These are phyloP conservation scores for Sarcophaga subvicina DNA, from an alignment of 2,888 invertebrate species.

Conservation along the genomic window DNA sequence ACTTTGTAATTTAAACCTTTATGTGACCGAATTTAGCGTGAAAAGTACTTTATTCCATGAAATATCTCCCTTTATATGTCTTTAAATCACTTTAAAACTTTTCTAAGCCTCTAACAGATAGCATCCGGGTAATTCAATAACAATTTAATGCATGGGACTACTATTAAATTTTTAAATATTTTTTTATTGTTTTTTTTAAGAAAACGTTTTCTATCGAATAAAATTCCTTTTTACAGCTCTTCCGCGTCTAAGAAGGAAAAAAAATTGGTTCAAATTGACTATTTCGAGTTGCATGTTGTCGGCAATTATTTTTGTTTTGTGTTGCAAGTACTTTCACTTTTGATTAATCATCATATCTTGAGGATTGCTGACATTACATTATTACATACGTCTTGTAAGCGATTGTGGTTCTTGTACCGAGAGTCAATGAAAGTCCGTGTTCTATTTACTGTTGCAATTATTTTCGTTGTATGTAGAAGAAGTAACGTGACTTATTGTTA, in stretches of 20 bases:
- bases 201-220: neutral
- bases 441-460: neutral
- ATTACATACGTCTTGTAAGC: neutral
- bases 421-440: neutral
- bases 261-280: slow-evolving; percentile 18
- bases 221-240: slow-evolving; percentile 7
- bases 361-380: slow-evolving; percentile 43
- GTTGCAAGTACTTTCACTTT: slow-evolving; percentile 70
- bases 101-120: slow-evolving; percentile 33
- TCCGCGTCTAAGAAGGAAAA: neutral
- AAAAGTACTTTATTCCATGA: too few species aligned
- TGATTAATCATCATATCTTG: slow-evolving; percentile 46
- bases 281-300: slow-evolving; percentile 60
- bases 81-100: neutral
- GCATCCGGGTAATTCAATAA: slow-evolving; percentile 31
- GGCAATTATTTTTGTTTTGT: slow-evolving; percentile 58
- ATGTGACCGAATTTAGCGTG: too few species aligned
- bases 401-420: neutral
- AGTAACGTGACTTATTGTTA: neutral
- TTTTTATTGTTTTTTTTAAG: neutral
- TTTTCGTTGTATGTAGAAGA: neutral
- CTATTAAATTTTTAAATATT: slow-evolving; percentile 69
- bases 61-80: too few species aligned
- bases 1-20: too few species aligned
- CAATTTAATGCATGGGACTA: neutral